A percentile compares a stretch with the other conserved stretches of the same genome.
Evolutionary conservation across 2,113 vertebrate genomes (phyloP).

Genomic region (Ctenodactylus gundi): DNA sequence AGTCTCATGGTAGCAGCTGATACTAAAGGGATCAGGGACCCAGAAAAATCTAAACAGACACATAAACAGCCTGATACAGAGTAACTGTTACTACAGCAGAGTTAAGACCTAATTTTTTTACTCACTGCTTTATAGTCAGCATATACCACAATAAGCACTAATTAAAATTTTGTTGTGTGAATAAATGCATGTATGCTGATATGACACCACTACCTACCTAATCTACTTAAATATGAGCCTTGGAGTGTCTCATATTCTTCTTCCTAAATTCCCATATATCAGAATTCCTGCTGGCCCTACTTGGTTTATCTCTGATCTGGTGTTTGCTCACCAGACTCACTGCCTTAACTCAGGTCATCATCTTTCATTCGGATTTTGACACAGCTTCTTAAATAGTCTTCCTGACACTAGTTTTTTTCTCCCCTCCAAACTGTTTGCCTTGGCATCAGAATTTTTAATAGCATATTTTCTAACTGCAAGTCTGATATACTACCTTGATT

Average conservation of each 20-base stretch:
- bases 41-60: conserved; percentile 2
- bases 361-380: neutral
- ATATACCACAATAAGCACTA: neutral
- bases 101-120: neutral
- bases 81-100: neutral
- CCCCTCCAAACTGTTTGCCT: neutral
- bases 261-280: neutral
- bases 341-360: neutral
- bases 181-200: neutral
- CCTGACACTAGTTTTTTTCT: neutral
- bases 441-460: conserved; percentile 1
- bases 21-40: neutral
- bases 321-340: neutral
- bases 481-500: neutral
- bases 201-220: neutral
- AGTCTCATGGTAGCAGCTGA: neutral
- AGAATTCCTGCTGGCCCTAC: neutral
- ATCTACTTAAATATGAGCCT: neutral
- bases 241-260: neutral
- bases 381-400: neutral
- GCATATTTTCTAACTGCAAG: conserved; percentile 27
- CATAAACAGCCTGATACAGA: neutral
- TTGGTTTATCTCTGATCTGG: neutral
- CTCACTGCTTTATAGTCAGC: neutral
- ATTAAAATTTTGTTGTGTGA: neutral